Evolutionary conservation across 2,113 vertebrate genomes (phyloP).

Genomic region (Anolis sagrei): DNA sequence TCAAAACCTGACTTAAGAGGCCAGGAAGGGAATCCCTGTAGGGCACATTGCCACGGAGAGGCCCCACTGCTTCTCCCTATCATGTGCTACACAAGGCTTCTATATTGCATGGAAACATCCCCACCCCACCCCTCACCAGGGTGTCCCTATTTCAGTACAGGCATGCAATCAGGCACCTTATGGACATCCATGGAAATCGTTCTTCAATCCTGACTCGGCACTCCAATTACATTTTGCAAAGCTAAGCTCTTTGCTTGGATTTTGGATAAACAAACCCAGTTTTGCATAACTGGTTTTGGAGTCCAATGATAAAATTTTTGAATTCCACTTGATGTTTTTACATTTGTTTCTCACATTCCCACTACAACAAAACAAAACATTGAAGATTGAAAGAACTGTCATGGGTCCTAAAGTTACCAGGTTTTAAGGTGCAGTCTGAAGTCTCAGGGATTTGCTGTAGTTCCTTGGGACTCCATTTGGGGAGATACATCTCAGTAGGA

Average conservation of each 20-base stretch:
- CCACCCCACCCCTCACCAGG: background rate
- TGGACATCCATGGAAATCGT: background rate
- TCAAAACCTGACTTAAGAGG: background rate
- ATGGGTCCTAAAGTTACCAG: too few species aligned
- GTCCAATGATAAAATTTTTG: background rate
- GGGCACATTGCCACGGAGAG: background rate
- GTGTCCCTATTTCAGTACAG: background rate
- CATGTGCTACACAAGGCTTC: background rate
- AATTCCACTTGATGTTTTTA: background rate
- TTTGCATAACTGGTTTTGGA: background rate
- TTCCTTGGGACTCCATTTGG: too few species aligned
- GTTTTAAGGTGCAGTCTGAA: too few species aligned
- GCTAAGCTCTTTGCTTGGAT: background rate
- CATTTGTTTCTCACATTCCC: background rate
- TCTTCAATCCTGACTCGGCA: background rate
- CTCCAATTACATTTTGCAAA: background rate
- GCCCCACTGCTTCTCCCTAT: background rate
- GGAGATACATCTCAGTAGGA: too few species aligned
- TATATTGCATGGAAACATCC: background rate
- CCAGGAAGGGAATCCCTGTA: slow-evolving; percentile 14
- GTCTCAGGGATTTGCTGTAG: too few species aligned
- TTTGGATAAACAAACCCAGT: background rate
- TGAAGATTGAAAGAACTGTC: background rate
- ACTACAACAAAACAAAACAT: too few species aligned
- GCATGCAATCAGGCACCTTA: background rate